Evolutionary conservation across 2,888 invertebrate genomes (phyloP).

Genomic region (Platypus cylindrus): DNA sequence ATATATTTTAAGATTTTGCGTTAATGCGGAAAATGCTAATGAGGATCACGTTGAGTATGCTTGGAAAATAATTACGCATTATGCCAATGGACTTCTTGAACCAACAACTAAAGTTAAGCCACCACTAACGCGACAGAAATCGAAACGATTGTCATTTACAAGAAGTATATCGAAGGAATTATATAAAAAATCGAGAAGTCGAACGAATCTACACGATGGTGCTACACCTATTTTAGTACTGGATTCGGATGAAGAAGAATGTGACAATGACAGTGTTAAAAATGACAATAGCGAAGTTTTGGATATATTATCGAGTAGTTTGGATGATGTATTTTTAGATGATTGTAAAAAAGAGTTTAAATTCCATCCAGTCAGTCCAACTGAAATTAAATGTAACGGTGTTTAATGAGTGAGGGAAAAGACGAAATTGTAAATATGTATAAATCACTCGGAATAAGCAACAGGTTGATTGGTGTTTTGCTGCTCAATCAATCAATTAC

Average conservation of each 20-base stretch:
- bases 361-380: constrained; percentile 17
- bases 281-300: constrained; percentile 20
- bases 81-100: constrained; percentile 45
- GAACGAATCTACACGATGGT: constrained; percentile 41
- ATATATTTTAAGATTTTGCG: constrained; percentile 65
- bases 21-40: constrained; percentile 63
- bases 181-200: constrained; percentile 39
- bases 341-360: constrained; percentile 20
- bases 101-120: constrained; percentile 33
- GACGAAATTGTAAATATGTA: neutral
- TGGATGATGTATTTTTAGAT: constrained; percentile 23
- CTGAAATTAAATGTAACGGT: constrained; percentile 21
- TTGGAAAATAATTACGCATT: constrained; percentile 46
- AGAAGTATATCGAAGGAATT: constrained; percentile 43
- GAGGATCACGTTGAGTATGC: constrained; percentile 61
- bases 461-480: neutral
- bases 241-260: constrained; percentile 32
- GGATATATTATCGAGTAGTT: constrained; percentile 19
- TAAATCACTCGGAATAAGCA: neutral
- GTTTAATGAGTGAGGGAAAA: constrained; percentile 14
- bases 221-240: constrained; percentile 43
- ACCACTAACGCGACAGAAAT: constrained; percentile 39
- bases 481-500: no score
- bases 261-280: constrained; percentile 7
- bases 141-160: constrained; percentile 44